Base-by-base conservation (phyloP, 2,797 vertebrate species). In the Clamator glandarius region DNA sequence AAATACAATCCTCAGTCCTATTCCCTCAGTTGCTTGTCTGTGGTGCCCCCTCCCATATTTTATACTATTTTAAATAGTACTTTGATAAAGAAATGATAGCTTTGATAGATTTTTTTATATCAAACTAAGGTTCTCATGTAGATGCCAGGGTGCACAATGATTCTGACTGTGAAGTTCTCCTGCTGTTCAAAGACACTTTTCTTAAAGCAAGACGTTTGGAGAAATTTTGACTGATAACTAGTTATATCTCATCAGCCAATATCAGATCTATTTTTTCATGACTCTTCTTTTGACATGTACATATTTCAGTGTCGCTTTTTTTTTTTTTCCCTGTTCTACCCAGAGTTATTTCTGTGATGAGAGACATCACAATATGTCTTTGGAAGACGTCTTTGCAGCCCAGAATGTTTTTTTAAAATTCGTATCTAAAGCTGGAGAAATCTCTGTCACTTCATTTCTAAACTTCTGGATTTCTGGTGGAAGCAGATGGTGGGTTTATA, bases 401-500 rank as follows among this genome's bases (percentile, higher is more conserved):
- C 46, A 82, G 33, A 91, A 88, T 73, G 28, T 0, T 31, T 74
- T 74, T 88, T 73, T 44, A 54, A 81, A 75, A 46, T 50, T 25
- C 69, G 8, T 68, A 36, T 73, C 39, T 76, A 25, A 33, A 41
- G 35, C 52, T 87, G 33, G 8, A 88, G 63, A 89, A 90, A 88
- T 78, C 36, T 62, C 10, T 95, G 73, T 57, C 82, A 62, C 48
- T 95, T 93, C 20, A 92, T 80, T 94, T 84, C 68, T 70, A 64
- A 90, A 93, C 36, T 90, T 89, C 64, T 78, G 36, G 57, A 42
- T 93, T 90, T 69, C 72, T 87, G 31, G 41, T 78, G 58, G 66
- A 96, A 72, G 84, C 70, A 87, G 64, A 44, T 67, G 76, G 57
- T 80, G 68, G 58, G 81, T 89, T 94, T 87, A 75, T 89, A 63